These are phyloP conservation scores for Aradophagus sp. DNA, from an alignment of 1,140 invertebrate genomes.

Conservation along the genomic window DNA sequence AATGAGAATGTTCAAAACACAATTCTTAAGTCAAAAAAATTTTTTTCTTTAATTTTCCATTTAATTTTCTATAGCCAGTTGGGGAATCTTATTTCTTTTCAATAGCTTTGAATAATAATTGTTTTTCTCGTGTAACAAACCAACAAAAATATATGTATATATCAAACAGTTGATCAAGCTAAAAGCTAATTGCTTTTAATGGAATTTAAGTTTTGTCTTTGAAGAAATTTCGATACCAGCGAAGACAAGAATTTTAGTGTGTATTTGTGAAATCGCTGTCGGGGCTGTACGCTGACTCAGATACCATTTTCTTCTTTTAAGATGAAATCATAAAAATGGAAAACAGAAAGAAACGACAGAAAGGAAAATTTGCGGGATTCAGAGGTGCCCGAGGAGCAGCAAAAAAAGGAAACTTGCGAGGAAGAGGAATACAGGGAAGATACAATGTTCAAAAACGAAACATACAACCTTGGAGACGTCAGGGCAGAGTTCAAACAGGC, in stretches of 20 bases:
- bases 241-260: too few relatives aligned
- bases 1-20: too few relatives aligned
- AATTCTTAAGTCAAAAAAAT: too few relatives aligned
- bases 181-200: neutral
- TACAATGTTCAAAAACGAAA: slow-evolving; percentile 25
- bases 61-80: too few relatives aligned
- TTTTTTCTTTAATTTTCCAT: too few relatives aligned
- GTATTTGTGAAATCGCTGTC: slow-evolving; percentile 51
- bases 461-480: slow-evolving; percentile 16
- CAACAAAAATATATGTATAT: too few relatives aligned
- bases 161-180: too few relatives aligned
- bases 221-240: too few relatives aligned
- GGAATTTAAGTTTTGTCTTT: slow-evolving; percentile 6
- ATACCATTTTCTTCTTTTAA: slow-evolving; percentile 73
- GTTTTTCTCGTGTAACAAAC: too few relatives aligned
- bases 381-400: slow-evolving; percentile 31
- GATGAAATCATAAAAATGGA: slow-evolving; percentile 75
- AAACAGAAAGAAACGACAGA: slow-evolving; percentile 72
- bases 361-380: slow-evolving; percentile 37
- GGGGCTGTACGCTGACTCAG: slow-evolving; percentile 65
- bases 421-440: slow-evolving; percentile 14
- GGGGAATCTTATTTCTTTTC: too few relatives aligned
- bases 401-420: slow-evolving; percentile 23
- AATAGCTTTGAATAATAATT: too few relatives aligned
- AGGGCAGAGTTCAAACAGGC: slow-evolving; percentile 52